Conservation (phyloP, 2,797 vertebrate species). For the Delichon dasypus region DNA sequence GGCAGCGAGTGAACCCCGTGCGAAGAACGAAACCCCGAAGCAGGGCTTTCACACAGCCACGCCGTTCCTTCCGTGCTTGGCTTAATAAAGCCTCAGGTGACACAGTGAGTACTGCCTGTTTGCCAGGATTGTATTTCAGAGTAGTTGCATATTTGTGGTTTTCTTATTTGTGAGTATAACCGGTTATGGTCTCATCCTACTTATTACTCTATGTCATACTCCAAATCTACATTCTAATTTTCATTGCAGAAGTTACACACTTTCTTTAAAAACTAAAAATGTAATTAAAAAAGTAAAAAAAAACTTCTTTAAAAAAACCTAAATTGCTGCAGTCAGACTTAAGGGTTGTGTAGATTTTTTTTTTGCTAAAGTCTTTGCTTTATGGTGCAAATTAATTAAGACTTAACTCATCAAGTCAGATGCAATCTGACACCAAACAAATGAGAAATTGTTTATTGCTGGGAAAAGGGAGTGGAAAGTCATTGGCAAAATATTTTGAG, state of each 20-base stretch:
- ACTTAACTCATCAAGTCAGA: conserved; percentile 26
- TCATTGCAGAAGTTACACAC: conserved; percentile 42
- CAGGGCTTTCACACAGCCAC: background rate
- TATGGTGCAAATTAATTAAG: conserved; percentile 19
- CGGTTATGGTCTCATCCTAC: background rate
- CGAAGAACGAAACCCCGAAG: fast-evolving
- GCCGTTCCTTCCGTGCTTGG: background rate
- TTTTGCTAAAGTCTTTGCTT: background rate
- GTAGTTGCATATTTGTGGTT: conserved; percentile 41
- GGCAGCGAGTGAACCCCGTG: fast-evolving
- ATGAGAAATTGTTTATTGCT: conserved; percentile 26
- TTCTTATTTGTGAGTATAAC: background rate
- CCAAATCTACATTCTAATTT: conserved; percentile 54
- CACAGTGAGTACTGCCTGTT: background rate
- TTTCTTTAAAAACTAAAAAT: conserved; percentile 38
- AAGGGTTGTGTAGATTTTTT: background rate
- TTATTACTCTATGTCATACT: conserved; percentile 3
- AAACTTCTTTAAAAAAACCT: background rate
- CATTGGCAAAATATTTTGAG: conserved; percentile 35
- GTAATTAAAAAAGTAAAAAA: conserved; percentile 28
- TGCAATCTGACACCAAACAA: conserved; percentile 14
- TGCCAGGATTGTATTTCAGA: background rate
- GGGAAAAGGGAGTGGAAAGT: conserved; percentile 21
- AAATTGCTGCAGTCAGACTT: conserved; percentile 48
- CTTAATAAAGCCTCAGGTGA: background rate